Percentiles rank a stretch among this genome's conserved stretches.
phyloP scores from a whole-genome alignment of 2,888 invertebrate species.

The Pammene aurita region DNA sequence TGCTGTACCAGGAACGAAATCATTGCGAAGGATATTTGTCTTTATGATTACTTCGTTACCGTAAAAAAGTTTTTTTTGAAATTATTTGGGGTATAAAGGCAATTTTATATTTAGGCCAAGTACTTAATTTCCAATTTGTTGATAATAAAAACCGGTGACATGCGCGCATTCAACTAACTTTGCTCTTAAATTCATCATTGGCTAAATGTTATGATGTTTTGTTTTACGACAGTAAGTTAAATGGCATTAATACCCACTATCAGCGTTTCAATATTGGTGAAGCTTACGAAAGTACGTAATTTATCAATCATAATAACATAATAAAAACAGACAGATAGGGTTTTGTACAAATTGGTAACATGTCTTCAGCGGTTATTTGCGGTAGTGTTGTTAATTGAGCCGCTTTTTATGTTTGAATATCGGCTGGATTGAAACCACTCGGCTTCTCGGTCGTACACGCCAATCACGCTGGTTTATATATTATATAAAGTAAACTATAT shows the following conservation, averaged over 20 bases:
- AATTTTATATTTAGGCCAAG: slow-evolving; percentile 13
- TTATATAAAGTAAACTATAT: neutral
- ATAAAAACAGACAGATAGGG: neutral
- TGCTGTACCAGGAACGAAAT: slow-evolving; percentile 48
- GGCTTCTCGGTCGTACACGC: slow-evolving; percentile 48
- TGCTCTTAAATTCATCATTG: slow-evolving; percentile 5
- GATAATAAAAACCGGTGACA: slow-evolving; percentile 18
- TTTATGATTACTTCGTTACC: slow-evolving; percentile 36
- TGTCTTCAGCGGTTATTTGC: neutral
- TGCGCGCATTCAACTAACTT: slow-evolving; percentile 1
- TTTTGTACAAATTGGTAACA: slow-evolving; percentile 5
- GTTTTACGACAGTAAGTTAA: slow-evolving; percentile 18
- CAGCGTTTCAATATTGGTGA: neutral
- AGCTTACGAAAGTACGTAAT: slow-evolving; percentile 5
- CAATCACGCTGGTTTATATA: slow-evolving; percentile 47
- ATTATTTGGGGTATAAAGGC: neutral
- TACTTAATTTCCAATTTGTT: slow-evolving; percentile 27
- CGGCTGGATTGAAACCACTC: slow-evolving; percentile 17
- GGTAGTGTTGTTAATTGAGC: slow-evolving; percentile 5
- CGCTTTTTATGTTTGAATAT: neutral
- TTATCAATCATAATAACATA: neutral
- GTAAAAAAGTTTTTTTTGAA: slow-evolving; percentile 35
- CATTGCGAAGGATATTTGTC: slow-evolving; percentile 45
- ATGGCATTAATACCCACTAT: slow-evolving; percentile 7
- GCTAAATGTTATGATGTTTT: slow-evolving; percentile 1